Evolutionary conservation across 2,797 vertebrate genomes (phyloP), one percentile per base, ranked within the genome.

Genomic region (Coilia nasus): DNA sequence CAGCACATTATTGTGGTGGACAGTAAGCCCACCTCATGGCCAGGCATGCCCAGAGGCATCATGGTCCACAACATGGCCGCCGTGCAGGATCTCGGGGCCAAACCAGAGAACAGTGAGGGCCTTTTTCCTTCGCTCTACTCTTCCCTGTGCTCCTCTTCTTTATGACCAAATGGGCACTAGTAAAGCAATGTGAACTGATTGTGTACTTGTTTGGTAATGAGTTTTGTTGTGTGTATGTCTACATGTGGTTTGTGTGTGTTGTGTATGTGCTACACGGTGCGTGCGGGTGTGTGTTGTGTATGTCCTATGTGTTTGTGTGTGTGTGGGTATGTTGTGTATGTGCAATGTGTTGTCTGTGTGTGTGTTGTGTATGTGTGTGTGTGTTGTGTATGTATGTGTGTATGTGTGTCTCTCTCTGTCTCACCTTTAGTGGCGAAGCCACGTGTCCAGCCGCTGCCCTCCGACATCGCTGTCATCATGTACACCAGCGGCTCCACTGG

Each of bases 401-500:
- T 81, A 28, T 25, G 46, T 84, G 17, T 17, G 50, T 25, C 1
- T 87, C 46, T 81, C 25, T 86, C 88, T 85, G 23, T 59, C 3
- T 60, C 67, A 85, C 88, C 81, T 85, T 2, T 90, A 97, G 96
- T 96, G 86, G 92, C 89, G 57, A 93, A 94, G 15, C 93, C 92
- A 46, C 95, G 92, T 0, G 95, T 85, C 56, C 94, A 94, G 83
- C 97, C 98, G 0, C 47, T 91, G 84, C 91, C 97, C 64, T 94
- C 94, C 0, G 98, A 99, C 92, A 96, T 97, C 0, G 98, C 98
- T 0, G 98, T 99, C 87, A 97, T 99, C 94, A 99, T 99, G 98
- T 99, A 99, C 89, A 99, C 98, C 35, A 99, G 98, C 59, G 98
- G 98, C 60, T 99, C 98, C 89, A 99, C 98, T 0, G 98, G 98